Evolutionary conservation across 1,140 invertebrate genomes (phyloP), one percentile per base, ranked within the genome.

Genomic region (Odontomachus brunneus): DNA sequence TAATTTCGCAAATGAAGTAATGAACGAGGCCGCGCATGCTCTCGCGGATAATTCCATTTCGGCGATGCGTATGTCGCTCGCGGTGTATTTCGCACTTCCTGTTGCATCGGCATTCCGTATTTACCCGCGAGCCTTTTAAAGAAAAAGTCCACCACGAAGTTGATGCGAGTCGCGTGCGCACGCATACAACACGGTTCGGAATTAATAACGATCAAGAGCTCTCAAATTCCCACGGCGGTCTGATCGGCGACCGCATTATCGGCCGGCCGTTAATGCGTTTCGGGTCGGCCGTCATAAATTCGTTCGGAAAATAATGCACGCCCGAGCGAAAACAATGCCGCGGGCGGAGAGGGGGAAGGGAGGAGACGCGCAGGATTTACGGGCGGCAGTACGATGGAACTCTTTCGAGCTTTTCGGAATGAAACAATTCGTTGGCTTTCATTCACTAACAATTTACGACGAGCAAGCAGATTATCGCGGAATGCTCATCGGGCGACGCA

Each of bases 221-320:
- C n/a, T 69, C 19, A 49, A 69, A 84, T 78, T 78, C 29, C 73
- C 22, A n/a, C 22, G 82, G 29, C 12, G 19, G 51, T 38, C 51
- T 74, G 65, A 84, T 84, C 49, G 26, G 14, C 63, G 24, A 85
- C 53, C 75, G 55, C 53, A 74, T 82, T 63, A 82, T 74, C 60
- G n/a, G 22, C 11, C 38, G 51, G 38, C 17, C 48, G 63, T 71
- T 82, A 82, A 86, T 67, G 74, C 44, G 15, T 49, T 44, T 48
- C 22, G 33, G n/a, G 38, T 17, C 15, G 38, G 49, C 1, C 15
- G 19, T 81, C 24, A 59, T 81, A 81, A 81, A 84, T 81, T 53
- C 48, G n/a, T 49, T 24, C 53, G 22, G 63, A 80, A 80, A 80
- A 80, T 67, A 62, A 83, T 69, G 75, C 63, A 69, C 44, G 51